Evolutionary conservation across 92 coral and sea anemone species (phyloP), one percentile per base, ranked within the genome.

Genomic region (Nematostella vectensis): DNA sequence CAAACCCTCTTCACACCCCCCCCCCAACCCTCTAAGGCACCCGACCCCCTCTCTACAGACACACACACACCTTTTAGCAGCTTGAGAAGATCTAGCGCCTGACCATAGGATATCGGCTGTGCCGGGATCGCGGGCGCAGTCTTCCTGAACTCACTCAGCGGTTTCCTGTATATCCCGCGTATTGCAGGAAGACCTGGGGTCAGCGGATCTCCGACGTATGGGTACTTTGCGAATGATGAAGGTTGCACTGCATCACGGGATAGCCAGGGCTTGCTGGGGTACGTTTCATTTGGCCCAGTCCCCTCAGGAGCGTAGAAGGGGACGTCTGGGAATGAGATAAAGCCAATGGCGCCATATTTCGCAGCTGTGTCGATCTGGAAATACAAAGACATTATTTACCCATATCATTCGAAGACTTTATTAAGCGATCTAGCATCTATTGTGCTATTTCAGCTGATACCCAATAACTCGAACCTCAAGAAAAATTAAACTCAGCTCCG

Each of bases 131-230:
- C 54, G 1, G 85, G 88, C 6, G 85, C 58, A 10, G 58, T 39
- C 25, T 70, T 77, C 18, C 50, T 33, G 19, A 39, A 51, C 40
- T 85, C 79, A 24, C 82, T 83, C 13, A 27, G 50, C 27, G 79
- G 79, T 24, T 58, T 59, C 23, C 98, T 87, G 59, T 61, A 72
- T 61, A 82, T 87, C 24, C 96, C 96, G 30, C 76, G 65, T 4
- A 64, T 57, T 11, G 98, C 65, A 9, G 98, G 96, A 23, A 86
- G 55, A 31, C 88, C 93, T 3, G 95, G 95, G 8, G 98, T 91
- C 17, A 78, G 71, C 12, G 84, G 95, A 55, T 91, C 98, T 4
- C 98, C 98, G 3, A 62, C 53, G 63, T 70, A 56, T 15, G 62
- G 55, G 2, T 72, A 51, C 21, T 51, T 60, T 16, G 65, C 74